These are phyloP conservation scores for Myopa testacea DNA, from an alignment of 2,888 invertebrate genomes.

Conservation along the genomic window DNA sequence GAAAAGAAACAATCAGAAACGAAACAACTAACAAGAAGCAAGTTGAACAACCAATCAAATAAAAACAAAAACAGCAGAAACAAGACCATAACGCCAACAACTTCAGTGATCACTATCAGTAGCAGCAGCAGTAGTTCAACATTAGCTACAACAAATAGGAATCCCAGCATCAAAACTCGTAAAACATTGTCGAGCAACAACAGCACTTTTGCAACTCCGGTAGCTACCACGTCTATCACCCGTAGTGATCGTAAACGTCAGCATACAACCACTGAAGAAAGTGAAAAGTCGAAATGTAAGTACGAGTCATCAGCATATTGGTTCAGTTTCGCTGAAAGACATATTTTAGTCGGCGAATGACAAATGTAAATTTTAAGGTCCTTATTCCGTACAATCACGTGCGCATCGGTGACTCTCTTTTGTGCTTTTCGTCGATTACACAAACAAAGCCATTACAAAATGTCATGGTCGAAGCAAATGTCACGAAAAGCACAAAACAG, in stretches of 20 bases:
- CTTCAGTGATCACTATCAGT: background rate
- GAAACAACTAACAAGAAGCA: conserved; percentile 44
- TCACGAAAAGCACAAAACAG: too few relatives aligned
- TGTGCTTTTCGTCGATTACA: too few relatives aligned
- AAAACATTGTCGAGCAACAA: conserved; percentile 44
- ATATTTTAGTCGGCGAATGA: too few relatives aligned
- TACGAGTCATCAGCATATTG: background rate
- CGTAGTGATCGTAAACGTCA: conserved; percentile 57
- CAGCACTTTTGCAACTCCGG: conserved; percentile 46
- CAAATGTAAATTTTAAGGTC: too few relatives aligned
- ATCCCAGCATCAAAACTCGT: conserved; percentile 24
- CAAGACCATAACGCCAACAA: conserved; percentile 33
- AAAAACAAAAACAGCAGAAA: conserved; percentile 39
- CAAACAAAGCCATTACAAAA: too few relatives aligned
- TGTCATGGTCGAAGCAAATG: too few relatives aligned
- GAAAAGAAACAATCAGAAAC: conserved; percentile 45
- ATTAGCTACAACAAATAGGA: conserved; percentile 15
- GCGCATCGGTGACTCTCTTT: too few relatives aligned
- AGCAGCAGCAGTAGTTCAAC: conserved; percentile 24
- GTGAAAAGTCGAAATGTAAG: conserved; percentile 26
- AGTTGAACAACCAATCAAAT: conserved; percentile 44
- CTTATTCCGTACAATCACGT: too few relatives aligned
- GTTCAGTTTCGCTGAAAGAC: too few relatives aligned
- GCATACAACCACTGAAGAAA: conserved; percentile 42
- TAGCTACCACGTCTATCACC: conserved; percentile 34